phyloP scores from a whole-genome alignment of 2,113 vertebrate genomes.

The Neomonachus schauinslandi region DNA sequence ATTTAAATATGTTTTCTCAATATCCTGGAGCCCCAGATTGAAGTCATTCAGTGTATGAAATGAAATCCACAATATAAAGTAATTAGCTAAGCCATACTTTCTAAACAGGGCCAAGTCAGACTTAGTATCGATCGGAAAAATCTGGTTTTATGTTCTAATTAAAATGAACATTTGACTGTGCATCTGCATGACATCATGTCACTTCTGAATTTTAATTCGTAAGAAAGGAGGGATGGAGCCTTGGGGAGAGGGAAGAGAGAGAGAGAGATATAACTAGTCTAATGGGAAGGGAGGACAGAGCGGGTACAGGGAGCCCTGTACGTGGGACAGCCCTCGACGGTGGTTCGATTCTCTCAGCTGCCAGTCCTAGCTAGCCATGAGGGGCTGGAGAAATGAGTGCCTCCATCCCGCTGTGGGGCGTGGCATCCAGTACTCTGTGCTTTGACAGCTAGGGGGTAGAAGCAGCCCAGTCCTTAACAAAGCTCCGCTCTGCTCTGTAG shows the following conservation, averaged over 20 bases:
- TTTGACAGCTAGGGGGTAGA: not conserved
- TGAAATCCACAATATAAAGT: not conserved
- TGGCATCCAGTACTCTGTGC: rapidly evolving
- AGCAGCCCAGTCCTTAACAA: not conserved
- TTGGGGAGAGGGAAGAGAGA: not conserved
- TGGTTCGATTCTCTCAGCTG: not conserved
- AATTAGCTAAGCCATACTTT: not conserved
- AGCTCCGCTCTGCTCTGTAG: not conserved
- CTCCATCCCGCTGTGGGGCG: too few species aligned
- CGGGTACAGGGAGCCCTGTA: not conserved
- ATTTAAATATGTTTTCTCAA: not conserved
- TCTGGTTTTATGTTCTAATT: not conserved
- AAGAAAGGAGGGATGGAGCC: not conserved
- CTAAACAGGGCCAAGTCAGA: not conserved
- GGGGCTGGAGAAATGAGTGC: not conserved
- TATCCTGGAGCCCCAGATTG: not conserved
- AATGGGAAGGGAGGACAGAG: not conserved
- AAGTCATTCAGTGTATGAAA: not conserved
- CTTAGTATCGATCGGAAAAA: not conserved
- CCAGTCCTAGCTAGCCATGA: not conserved
- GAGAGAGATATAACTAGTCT: not conserved
- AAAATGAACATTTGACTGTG: not conserved
- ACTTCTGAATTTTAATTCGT: not conserved
- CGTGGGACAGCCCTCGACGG: rapidly evolving
- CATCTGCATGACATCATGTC: not conserved